Conservation (phyloP, 2,113 vertebrate genomes). For the Apteryx mantelli region DNA sequence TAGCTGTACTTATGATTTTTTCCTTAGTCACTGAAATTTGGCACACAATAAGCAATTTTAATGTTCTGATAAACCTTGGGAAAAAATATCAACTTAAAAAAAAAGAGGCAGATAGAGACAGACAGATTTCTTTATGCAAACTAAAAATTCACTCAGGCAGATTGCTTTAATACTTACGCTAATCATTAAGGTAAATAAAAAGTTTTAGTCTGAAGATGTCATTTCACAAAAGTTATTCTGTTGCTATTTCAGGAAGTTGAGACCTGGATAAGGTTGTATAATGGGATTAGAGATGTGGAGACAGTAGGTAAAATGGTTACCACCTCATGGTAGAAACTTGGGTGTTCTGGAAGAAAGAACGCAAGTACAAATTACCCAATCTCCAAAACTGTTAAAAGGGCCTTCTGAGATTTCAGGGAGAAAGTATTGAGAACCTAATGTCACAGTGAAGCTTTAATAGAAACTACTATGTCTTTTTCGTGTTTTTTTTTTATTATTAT, state of each 20-base stretch:
- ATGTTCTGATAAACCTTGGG: not conserved
- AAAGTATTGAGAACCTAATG: not conserved
- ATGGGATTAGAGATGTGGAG: not conserved
- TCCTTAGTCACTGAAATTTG: not conserved
- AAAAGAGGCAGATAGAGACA: not conserved
- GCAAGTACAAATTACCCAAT: not conserved
- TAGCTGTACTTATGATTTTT: not conserved
- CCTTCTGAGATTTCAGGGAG: not conserved
- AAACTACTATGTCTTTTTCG: not conserved
- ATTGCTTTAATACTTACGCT: not conserved
- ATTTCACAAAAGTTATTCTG: not conserved
- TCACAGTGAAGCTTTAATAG: not conserved
- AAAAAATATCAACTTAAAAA: not conserved
- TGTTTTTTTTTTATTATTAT: not conserved
- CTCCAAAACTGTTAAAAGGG: not conserved
- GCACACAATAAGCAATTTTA: not conserved
- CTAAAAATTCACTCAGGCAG: not conserved
- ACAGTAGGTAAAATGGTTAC: accelerated
- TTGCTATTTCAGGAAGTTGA: not conserved
- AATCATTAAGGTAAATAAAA: not conserved
- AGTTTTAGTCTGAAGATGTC: not conserved
- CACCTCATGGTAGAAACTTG: accelerated
- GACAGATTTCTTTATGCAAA: not conserved
- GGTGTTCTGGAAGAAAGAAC: not conserved
- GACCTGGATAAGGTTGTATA: not conserved